phyloP scores from a whole-genome alignment of 2,113 vertebrate genomes.

The Parus major region DNA sequence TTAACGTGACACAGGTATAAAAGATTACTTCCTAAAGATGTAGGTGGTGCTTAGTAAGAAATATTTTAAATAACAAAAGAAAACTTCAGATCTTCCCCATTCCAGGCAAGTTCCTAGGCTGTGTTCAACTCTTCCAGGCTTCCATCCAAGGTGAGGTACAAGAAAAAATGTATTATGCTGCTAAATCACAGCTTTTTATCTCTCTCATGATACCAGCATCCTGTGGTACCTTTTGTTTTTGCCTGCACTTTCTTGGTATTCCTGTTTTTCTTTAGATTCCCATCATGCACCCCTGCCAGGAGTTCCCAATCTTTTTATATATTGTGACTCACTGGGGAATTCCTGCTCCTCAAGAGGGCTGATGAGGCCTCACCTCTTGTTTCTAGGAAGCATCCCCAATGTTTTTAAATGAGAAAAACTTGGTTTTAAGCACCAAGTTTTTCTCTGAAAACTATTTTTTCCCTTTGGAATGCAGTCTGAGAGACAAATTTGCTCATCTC shows the following conservation, averaged over 20 bases:
- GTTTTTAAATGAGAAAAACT: background rate
- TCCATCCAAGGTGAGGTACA: background rate
- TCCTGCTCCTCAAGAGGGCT: background rate
- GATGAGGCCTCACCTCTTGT: background rate
- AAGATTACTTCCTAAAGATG: background rate
- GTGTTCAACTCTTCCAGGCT: background rate
- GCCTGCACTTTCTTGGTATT: background rate
- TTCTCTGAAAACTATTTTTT: background rate
- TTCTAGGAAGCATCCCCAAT: background rate
- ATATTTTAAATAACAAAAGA: background rate
- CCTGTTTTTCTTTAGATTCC: background rate
- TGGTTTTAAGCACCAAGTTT: background rate
- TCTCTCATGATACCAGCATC: background rate
- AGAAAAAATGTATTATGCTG: background rate
- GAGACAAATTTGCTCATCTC: background rate
- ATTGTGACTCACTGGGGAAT: constrained; percentile 18
- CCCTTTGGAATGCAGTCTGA: background rate
- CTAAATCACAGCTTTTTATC: background rate
- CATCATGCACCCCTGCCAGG: background rate
- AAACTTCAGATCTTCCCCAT: background rate
- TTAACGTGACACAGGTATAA: background rate
- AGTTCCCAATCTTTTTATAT: background rate
- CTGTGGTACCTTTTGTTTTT: background rate
- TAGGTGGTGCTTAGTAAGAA: background rate
- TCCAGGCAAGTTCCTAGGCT: background rate